Evolutionary conservation across 2,888 invertebrate species (phyloP).

Genomic region (Laothoe populi): DNA sequence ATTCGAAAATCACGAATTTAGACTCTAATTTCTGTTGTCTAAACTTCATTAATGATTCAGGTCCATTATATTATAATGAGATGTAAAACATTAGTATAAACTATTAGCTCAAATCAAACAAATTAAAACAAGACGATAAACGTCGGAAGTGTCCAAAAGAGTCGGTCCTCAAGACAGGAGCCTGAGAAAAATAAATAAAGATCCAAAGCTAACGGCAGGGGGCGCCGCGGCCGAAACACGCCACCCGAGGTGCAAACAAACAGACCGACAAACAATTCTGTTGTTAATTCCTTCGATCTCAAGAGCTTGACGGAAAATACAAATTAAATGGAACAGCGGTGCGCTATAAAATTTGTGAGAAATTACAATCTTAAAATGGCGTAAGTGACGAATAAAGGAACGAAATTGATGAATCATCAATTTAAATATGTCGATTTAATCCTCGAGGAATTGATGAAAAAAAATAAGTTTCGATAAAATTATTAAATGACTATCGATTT

Average conservation of each 20-base stretch:
- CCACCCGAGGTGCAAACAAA: constrained; percentile 44
- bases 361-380: background rate
- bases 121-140: background rate
- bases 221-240: constrained; percentile 12
- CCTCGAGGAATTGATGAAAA: background rate
- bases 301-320: background rate
- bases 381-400: too few relatives aligned
- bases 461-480: background rate
- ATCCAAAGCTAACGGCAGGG: constrained; percentile 18
- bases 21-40: background rate
- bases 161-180: constrained; percentile 4
- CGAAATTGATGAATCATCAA: background rate
- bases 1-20: background rate
- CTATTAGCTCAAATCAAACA: constrained; percentile 1
- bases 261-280: constrained; percentile 46
- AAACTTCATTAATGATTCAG: background rate
- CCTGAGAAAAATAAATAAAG: constrained; percentile 28
- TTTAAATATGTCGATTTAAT: background rate
- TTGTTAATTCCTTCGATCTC: constrained; percentile 44
- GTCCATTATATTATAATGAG: background rate
- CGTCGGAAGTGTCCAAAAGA: background rate
- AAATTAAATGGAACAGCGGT: background rate
- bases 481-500: background rate
- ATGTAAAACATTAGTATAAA: background rate
- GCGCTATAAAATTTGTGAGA: constrained; percentile 9